A percentile compares a stretch with the other conserved stretches of the same genome.
Conservation (phyloP, 2,113 vertebrate genomes). For the Panthera uncia region DNA sequence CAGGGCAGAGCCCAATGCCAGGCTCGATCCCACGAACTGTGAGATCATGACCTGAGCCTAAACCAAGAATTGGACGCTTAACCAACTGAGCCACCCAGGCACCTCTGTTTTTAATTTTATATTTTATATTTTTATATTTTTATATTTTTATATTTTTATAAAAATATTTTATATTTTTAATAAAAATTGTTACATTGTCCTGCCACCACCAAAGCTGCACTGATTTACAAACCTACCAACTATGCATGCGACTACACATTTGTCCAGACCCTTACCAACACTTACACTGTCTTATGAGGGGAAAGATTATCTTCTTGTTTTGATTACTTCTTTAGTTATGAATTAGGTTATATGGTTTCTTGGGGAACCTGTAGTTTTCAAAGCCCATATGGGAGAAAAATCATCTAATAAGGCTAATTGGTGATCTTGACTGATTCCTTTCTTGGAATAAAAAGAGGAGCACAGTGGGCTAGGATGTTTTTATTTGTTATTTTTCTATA, state of each 20-base stretch:
- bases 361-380: slow-evolving; percentile 49
- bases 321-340: slow-evolving; percentile 33
- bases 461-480: not conserved
- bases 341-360: slow-evolving; percentile 42
- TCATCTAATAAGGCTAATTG: slow-evolving; percentile 15
- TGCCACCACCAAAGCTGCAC: not conserved
- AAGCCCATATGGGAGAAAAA: not conserved
- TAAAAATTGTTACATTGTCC: slow-evolving; percentile 37
- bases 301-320: slow-evolving; percentile 13
- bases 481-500: slow-evolving; percentile 28
- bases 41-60: too few relatives aligned
- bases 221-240: not conserved
- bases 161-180: not conserved
- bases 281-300: not conserved
- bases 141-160: too few relatives aligned
- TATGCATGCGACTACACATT: not conserved
- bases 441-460: not conserved
- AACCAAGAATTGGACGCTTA: too few relatives aligned
- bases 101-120: not conserved
- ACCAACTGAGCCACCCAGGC: too few relatives aligned
- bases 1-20: too few relatives aligned
- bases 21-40: too few relatives aligned
- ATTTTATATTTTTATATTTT: too few relatives aligned
- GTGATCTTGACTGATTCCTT: not conserved
- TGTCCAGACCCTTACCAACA: not conserved